Evolutionary conservation across 2,113 vertebrate species (phyloP), one percentile per base, ranked within the genome.

Genomic region (Solenodon paradoxus): DNA sequence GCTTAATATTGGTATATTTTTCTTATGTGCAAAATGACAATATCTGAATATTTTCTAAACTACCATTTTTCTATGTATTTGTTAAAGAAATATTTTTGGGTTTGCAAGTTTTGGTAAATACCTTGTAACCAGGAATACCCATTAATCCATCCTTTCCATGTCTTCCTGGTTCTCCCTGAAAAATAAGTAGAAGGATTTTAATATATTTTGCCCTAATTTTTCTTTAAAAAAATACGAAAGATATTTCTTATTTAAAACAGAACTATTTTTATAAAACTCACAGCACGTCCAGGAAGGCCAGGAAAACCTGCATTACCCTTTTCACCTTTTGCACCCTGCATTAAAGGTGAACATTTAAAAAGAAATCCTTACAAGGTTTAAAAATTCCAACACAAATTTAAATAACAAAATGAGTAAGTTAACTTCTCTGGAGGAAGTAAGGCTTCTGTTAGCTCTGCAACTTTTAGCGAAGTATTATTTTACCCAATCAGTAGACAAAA

Each of bases 251-350:
- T 42, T 80, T 82, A 83, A 64, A 51, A 0, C 59, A 90, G 91
- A 95, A 83, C 72, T 20, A 66, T 13, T 94, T 42, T 75, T 82
- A 0, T 71, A 2, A 95, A 97, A 99, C 99, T 97, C 98, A 99
- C 99, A 51, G 98, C 94, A 97, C 97, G 91, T 72, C 99, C 99
- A 96, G 98, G 98, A 96, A 98, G 98, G 97, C 99, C 99, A 71
- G 98, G 97, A 96, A 98, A 98, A 17, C 99, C 99, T 26, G 77
- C 66, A 94, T 97, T 98, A 88, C 99, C 99, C 40, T 97, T 98
- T 84, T 98, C 99, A 96, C 99, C 99, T 92, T 99, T 99, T 96
- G 98, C 98, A 80, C 99, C 99, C 99, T 99, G 94, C 93, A 95
- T 92, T 63, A 69, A 97, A 97, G 97, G 75, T 47, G 0, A 96